Evolutionary conservation across 2,113 vertebrate species (phyloP), one percentile per base, ranked within the genome.

Genomic region (Neofelis nebulosa): DNA sequence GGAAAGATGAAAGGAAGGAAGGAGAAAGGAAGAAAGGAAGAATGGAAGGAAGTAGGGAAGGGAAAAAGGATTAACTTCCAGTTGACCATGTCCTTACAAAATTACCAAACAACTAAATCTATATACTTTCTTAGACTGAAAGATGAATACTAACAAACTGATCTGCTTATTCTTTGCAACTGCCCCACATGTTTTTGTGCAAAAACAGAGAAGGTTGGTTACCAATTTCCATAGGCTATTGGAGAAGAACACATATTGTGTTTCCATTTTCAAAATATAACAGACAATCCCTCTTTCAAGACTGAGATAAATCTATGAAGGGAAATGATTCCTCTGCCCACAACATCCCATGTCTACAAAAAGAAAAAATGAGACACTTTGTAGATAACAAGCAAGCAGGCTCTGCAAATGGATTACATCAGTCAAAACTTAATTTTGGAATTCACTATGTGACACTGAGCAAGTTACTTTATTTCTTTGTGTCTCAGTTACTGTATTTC

Each of bases 11-110:
- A 81, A 33, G 8, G 13, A 18, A 63, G 12, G 27, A 79, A 76
- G 4, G 2, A n/a, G 5, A 15, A 3, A 69, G 5, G 21, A 3
- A 80, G 2, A 14, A 19, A 31, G 4, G 5, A 1, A 61, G 25
- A 8, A 5, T 9, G 14, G 14, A 57, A 9, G 8, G 11, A 94
- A 2, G 18, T 41, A 76, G 27, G 11, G 15, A 23, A 9, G 27
- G 15, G 31, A 5, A 55, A 80, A 68, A 16, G 10, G 25, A 61
- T 5, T 84, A 88, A 38, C 38, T 84, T 73, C 10, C 4, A 33
- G 12, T n/a, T 52, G 61, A 23, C 18, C 65, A 4, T 48, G 7
- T 31, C 14, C 73, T 66, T 84, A 81, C 31, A 18, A 63, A 57
- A 10, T 50, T 19, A 33, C 21, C 48, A 41, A 73, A 50, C 82